These are phyloP conservation scores for Epizoanthus ramosus DNA, from an alignment of 92 coral and sea anemone genomes.

Conservation along the genomic window DNA sequence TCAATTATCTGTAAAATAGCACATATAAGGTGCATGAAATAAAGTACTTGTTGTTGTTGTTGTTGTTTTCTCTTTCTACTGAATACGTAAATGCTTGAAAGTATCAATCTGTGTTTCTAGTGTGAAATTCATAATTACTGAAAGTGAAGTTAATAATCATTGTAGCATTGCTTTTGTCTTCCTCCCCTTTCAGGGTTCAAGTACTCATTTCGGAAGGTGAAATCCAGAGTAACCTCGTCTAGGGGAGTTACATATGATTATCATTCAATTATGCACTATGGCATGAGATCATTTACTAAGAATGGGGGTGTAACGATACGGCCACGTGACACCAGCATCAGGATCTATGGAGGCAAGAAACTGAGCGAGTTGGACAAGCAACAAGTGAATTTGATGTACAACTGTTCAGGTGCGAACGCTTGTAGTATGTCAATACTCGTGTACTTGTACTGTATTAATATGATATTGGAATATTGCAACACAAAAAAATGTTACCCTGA, in stretches of 20 bases:
- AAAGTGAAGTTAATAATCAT: no score
- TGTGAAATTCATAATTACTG: no score
- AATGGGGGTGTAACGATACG: slow-evolving; percentile 30
- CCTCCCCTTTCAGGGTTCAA: neutral
- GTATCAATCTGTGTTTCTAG: no score
- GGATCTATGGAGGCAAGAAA: neutral
- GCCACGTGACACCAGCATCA: slow-evolving; percentile 27
- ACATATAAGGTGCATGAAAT: no score
- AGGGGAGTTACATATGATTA: slow-evolving; percentile 32
- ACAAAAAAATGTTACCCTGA: no score
- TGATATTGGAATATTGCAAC: no score
- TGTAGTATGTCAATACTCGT: neutral
- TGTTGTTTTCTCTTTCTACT: no score
- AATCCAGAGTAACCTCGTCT: slow-evolving; percentile 14
- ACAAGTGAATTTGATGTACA: slow-evolving; percentile 40
- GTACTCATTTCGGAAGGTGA: slow-evolving; percentile 36
- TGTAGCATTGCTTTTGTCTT: no score
- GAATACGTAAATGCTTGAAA: no score
- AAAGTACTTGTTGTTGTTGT: no score
- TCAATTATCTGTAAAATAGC: no score
- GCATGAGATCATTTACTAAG: slow-evolving; percentile 28
- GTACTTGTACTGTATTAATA: no score
- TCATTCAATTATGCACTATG: slow-evolving; percentile 40
- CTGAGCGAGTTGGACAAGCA: slow-evolving; percentile 34
- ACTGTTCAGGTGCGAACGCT: slow-evolving; percentile 16